Percentiles rank a stretch among this genome's conserved stretches.
Evolutionary conservation across 2,113 vertebrate genomes (phyloP).

Genomic region (Budorcas taxicolor): DNA sequence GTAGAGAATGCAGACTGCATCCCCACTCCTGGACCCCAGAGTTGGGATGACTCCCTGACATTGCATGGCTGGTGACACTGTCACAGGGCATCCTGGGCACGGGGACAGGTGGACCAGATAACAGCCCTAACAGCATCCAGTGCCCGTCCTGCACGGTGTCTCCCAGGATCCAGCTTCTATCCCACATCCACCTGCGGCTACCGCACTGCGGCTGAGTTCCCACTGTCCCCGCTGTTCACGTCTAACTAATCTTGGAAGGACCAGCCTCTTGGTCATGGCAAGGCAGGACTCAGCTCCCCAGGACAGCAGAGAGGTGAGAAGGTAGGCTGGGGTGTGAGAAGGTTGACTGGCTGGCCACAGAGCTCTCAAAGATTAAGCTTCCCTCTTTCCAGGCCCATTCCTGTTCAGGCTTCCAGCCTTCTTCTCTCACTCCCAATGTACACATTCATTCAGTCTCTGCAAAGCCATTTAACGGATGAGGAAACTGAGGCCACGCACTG

Average conservation of each 20-base stretch:
- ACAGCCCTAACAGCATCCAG: neutral
- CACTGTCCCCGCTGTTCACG: neutral
- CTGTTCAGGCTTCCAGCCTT: neutral
- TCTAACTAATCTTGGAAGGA: neutral
- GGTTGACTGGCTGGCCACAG: neutral
- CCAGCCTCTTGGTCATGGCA: neutral
- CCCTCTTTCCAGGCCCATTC: neutral
- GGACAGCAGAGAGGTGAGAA: neutral
- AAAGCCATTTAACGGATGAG: neutral
- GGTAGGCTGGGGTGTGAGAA: neutral
- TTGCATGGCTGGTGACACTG: neutral
- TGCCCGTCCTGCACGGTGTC: neutral
- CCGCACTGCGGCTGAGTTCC: neutral
- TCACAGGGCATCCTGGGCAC: neutral
- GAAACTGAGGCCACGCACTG: neutral
- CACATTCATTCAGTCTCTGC: neutral
- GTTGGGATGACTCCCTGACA: neutral
- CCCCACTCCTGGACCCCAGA: neutral
- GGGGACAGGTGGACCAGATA: neutral
- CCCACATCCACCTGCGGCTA: fast-evolving
- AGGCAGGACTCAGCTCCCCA: neutral
- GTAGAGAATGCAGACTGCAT: neutral
- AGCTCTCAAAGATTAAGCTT: neutral
- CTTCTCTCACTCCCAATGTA: neutral
- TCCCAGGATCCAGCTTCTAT: neutral